Evolutionary conservation across 2,888 invertebrate species (phyloP), one percentile per base, ranked within the genome.

Genomic region (Zonitis immaculata): DNA sequence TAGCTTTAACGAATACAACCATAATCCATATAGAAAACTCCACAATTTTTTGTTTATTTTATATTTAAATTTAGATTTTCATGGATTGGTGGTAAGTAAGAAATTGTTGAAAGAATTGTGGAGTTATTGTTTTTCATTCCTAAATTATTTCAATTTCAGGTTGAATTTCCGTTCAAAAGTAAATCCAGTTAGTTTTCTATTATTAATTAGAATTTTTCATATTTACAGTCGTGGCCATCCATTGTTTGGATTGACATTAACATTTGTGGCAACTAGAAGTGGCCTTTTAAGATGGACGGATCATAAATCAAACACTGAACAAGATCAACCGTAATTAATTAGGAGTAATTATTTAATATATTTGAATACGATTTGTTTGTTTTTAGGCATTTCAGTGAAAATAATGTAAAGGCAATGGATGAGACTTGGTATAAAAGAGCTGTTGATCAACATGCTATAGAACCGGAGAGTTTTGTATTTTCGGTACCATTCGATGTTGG

Each of bases 401-500:
- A 81, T 54, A 87, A 92, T 71, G 83, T 85, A 1, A 80, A 88
- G 57, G 91, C 92, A 0, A 90, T 89, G 77, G 94, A 95, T 69
- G 88, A 90, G 54, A 83, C 90, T 28, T 95, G 94, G 93, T 95
- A 94, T 72, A 88, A 88, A 63, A 80, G 95, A 48, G 93, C 95
- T 0, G 91, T 95, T 1, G 94, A 95, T 72, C 93, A 94, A 66
- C 89, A 94, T 70, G 78, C 85, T 0, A 83, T 91, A 47, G 91
- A 94, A 65, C 88, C 89, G 1, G 90, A 92, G 66, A 91, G 93
- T 72, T 95, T 94, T 73, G 93, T 95, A 1, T 95, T 89, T 76
- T 92, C 93, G 44, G 89, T 91, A 26, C 89, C 90, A 0, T 90
- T 89, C 73, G 86, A 88, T 66, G 85, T 86, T 49, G 74, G 74